Evolutionary conservation across 2,888 invertebrate genomes (phyloP), one percentile per base, ranked within the genome.

Genomic region (Lasioglossum malachurum): DNA sequence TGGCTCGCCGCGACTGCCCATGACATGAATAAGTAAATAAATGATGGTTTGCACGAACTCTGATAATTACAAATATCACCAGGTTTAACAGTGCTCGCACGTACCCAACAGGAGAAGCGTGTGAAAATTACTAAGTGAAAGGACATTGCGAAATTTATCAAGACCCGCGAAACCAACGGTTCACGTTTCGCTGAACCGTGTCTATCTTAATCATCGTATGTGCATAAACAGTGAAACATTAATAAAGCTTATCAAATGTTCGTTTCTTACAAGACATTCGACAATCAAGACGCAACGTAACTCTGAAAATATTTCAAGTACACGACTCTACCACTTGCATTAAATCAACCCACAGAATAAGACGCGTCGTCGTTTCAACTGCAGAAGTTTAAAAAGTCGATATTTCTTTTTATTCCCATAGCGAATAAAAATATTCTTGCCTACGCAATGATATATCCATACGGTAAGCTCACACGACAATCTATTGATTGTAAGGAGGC

Each of bases 51-150:
- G 71, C 23, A 75, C 71, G 83, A 84, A 80, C 57, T 75, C 35
- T 77, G 85, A 69, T 75, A 80, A 78, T 78, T 80, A 41, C 19
- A 76, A 79, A 72, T 84, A 80, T 77, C 71, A 75, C 41, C 64
- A 41, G 71, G 38, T 31, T 38, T 53, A 57, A 46, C 41, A 53
- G 41, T 57, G 10, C 10, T 71, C 53, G 53, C 71, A 41, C 49
- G 35, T 14, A 75, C 41, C 76, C 46, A 35, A 77, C 35, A 35
- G 75, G 60, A 72, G 81, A 83, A 83, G 75, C 90, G 88, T 83
- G 88, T 80, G 83, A 82, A 87, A 83, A 90, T 84, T 49, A 27
- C 67, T 57, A 78, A 72, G 81, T 76, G 88, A 87, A 89, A 75
- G 80, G 86, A 57, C 46, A 60, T 80, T 83, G 69, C 83, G 82